phyloP scores from a whole-genome alignment of 2,797 vertebrate species.

The Ammospiza maritima region DNA sequence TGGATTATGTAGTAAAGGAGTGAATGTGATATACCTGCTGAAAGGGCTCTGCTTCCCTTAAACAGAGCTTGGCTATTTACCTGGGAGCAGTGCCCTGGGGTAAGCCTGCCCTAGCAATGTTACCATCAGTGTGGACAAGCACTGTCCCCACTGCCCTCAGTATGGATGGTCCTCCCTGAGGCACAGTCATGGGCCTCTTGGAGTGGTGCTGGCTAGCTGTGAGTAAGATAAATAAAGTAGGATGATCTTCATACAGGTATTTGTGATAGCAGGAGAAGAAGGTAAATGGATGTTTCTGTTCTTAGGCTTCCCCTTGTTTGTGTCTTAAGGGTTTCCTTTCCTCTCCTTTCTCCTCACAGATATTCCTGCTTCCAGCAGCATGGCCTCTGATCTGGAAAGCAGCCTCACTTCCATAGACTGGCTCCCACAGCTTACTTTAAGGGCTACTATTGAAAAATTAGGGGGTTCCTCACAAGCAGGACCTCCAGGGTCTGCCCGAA shows the following conservation, averaged over 20 bases:
- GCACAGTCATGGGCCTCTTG: not conserved
- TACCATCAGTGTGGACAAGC: not conserved
- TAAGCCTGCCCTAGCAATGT: not conserved
- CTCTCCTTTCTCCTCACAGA: slow-evolving; percentile 52
- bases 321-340: not conserved
- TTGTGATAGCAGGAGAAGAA: not conserved
- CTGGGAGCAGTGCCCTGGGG: not conserved
- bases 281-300: not conserved
- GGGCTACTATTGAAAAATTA: slow-evolving; percentile 87
- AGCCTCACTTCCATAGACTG: slow-evolving; percentile 98
- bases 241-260: not conserved
- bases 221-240: not conserved
- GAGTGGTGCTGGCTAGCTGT: not conserved
- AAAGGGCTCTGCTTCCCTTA: not conserved
- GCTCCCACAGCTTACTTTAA: slow-evolving; percentile 94
- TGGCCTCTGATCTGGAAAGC: slow-evolving; percentile 94
- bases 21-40: not conserved
- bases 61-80: not conserved
- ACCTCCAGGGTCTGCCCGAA: slow-evolving; percentile 76
- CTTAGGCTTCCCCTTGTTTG: not conserved
- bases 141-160: not conserved
- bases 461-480: slow-evolving; percentile 83
- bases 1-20: not conserved
- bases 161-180: not conserved
- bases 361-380: slow-evolving; percentile 63